A percentile compares a stretch with the other conserved stretches of the same genome.
phyloP scores from a whole-genome alignment of 2,797 vertebrate species.

The Hafferia zeledoni region DNA sequence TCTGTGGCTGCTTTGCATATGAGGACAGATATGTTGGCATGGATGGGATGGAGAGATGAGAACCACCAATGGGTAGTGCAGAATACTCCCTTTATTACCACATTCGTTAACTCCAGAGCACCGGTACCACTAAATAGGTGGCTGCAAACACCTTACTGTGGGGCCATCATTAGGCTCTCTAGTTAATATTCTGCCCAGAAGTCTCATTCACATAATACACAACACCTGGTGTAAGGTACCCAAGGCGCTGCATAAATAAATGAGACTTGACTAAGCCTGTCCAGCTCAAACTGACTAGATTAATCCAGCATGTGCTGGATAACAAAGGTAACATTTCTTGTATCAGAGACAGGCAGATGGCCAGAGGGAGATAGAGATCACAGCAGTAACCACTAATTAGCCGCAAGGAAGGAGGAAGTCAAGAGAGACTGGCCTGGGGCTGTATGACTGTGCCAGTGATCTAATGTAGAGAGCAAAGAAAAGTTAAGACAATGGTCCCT shows the following conservation, averaged over 20 bases:
- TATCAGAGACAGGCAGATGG: not conserved
- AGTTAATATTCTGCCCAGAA: not conserved
- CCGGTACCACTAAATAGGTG: not conserved
- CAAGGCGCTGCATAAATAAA: not conserved
- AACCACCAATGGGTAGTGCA: not conserved
- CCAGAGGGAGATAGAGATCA: not conserved
- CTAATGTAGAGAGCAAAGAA: not conserved
- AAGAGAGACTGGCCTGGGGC: not conserved
- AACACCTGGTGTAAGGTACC: not conserved
- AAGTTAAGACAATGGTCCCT: not conserved
- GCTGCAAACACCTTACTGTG: not conserved
- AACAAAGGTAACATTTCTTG: not conserved
- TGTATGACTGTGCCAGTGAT: not conserved
- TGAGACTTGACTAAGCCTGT: not conserved
- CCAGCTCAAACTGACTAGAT: not conserved
- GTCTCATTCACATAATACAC: not conserved
- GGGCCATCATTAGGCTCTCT: not conserved
- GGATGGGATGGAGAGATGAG: not conserved
- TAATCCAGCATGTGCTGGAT: not conserved
- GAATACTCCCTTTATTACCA: not conserved
- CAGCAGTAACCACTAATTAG: not conserved
- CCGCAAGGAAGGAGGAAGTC: not conserved
- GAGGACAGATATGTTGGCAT: not conserved
- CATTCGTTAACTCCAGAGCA: not conserved
- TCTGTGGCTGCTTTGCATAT: not conserved